These are phyloP conservation scores for Drosophila pseudoobscura DNA, from an alignment of 1,140 invertebrate genomes.

Conservation along the genomic window DNA sequence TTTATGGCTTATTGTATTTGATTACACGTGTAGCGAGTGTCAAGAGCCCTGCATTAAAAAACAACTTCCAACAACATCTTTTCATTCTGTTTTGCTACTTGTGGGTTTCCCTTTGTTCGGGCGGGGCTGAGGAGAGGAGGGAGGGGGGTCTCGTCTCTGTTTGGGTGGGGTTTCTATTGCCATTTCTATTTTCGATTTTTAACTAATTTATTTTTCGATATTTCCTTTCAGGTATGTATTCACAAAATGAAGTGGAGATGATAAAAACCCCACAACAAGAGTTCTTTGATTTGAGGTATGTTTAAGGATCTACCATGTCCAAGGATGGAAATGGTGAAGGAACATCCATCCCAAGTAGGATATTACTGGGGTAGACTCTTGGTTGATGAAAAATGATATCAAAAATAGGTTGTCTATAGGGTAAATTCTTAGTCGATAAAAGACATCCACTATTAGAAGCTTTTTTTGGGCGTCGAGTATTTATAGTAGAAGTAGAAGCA, in stretches of 20 bases:
- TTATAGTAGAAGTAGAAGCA: no score
- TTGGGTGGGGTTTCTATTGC: constrained; percentile 40
- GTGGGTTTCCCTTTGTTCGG: constrained; percentile 44
- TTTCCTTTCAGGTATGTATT: constrained; percentile 57
- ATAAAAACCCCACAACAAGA: no score
- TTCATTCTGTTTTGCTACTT: constrained; percentile 51
- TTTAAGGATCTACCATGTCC: background rate
- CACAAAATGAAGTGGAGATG: background rate
- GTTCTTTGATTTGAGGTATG: background rate
- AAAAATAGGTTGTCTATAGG: no score
- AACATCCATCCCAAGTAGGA: no score
- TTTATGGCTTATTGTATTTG: constrained; percentile 79
- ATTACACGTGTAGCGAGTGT: constrained; percentile 68
- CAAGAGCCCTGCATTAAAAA: constrained; percentile 41
- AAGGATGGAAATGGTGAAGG: background rate
- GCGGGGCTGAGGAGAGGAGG: background rate
- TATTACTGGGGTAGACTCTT: no score
- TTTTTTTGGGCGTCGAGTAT: no score
- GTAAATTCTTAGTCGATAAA: no score
- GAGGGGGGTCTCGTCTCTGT: background rate
- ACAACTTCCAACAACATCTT: background rate
- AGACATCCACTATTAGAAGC: no score
- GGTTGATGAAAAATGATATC: no score
- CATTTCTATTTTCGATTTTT: constrained; percentile 22
- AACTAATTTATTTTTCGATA: constrained; percentile 32